Evolutionary conservation across 2,797 vertebrate species (phyloP).

Genomic region (Pyrocephalus nanus): DNA sequence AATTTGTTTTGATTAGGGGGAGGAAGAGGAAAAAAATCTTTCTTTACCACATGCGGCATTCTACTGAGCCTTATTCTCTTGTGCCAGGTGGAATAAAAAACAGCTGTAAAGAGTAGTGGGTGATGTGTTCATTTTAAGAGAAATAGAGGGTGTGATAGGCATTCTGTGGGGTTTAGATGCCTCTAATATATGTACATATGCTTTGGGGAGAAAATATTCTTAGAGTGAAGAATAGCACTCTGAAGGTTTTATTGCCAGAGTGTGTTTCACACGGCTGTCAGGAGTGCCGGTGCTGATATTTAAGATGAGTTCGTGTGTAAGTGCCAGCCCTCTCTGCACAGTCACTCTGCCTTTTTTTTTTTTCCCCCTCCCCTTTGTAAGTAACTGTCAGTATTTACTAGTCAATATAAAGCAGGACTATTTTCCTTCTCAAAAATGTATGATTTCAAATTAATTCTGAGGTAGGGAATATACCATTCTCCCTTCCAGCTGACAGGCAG

Average conservation of each 20-base stretch:
- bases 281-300: background rate
- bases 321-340: background rate
- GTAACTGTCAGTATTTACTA: background rate
- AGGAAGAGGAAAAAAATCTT: background rate
- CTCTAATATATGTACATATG: background rate
- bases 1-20: conserved; percentile 37
- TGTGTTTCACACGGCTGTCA: background rate
- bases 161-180: background rate
- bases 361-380: background rate
- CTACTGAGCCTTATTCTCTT: background rate
- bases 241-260: background rate
- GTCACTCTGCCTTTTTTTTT: background rate
- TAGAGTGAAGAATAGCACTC: background rate
- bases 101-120: background rate
- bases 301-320: background rate
- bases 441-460: conserved; percentile 3
- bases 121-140: background rate
- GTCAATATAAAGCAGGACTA: background rate
- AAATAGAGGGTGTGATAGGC: background rate
- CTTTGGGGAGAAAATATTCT: background rate
- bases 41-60: background rate
- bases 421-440: conserved; percentile 42
- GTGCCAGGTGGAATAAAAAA: conserved; percentile 22
- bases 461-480: background rate
- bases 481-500: background rate